Percentiles rank a stretch among this genome's conserved stretches.
Evolutionary conservation across 1,140 invertebrate genomes (phyloP).

Genomic region (Drosophila nebulosa): DNA sequence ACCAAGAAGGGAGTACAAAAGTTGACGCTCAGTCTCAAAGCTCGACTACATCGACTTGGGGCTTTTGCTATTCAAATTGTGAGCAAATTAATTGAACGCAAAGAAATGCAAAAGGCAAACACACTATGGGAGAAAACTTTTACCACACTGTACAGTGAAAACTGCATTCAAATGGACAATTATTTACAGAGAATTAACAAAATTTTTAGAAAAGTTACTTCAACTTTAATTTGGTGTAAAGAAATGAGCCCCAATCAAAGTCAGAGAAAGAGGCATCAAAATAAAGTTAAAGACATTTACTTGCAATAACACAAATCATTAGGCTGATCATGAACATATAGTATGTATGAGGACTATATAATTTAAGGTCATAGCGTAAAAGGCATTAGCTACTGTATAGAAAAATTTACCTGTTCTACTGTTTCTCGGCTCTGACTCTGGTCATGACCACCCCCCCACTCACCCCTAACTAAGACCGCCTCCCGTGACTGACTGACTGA

Average conservation of each 20-base stretch:
- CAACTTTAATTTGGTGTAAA: too few relatives aligned
- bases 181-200: too few relatives aligned
- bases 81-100: slow-evolving; percentile 79
- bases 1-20: not conserved
- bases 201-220: too few relatives aligned
- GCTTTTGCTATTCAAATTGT: slow-evolving; percentile 64
- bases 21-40: slow-evolving; percentile 26
- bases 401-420: not conserved
- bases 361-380: too few relatives aligned
- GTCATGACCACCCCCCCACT: too few relatives aligned
- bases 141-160: not conserved
- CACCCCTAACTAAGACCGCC: not conserved
- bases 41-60: slow-evolving; percentile 21
- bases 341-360: too few relatives aligned
- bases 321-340: too few relatives aligned
- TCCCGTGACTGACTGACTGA: slow-evolving; percentile 19
- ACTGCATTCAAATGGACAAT: not conserved
- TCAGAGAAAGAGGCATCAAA: too few relatives aligned
- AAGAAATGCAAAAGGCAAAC: slow-evolving; percentile 73
- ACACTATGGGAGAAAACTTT: slow-evolving; percentile 7
- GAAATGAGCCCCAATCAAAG: too few relatives aligned
- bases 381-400: not conserved
- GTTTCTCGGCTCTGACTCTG: not conserved
- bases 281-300: too few relatives aligned
- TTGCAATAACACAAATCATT: too few relatives aligned